These are phyloP conservation scores for Halictus ligatus DNA, from an alignment of 2,888 invertebrate genomes.

Conservation along the genomic window DNA sequence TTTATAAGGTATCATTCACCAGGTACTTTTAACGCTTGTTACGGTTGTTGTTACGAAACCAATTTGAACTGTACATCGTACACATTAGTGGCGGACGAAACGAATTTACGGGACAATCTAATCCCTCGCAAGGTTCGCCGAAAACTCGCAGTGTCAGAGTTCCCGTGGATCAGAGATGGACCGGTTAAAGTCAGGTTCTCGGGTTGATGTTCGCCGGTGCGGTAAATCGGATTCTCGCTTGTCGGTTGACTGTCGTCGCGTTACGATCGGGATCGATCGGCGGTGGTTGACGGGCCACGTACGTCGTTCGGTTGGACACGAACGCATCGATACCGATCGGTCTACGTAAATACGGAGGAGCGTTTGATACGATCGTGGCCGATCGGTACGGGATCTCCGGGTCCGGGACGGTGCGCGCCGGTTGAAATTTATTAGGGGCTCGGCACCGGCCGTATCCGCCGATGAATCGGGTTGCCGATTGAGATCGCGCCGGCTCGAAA, in stretches of 20 bases:
- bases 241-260: constrained; percentile 18
- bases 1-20: too few relatives aligned
- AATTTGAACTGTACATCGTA: too few relatives aligned
- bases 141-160: not conserved
- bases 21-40: too few relatives aligned
- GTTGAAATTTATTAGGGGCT: constrained; percentile 57
- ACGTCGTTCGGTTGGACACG: constrained; percentile 42
- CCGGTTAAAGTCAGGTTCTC: not conserved
- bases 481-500: constrained; percentile 39
- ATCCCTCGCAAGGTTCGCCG: too few relatives aligned
- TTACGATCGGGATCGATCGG: constrained; percentile 18
- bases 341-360: constrained; percentile 59
- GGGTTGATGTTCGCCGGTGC: not conserved
- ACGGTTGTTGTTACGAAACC: too few relatives aligned
- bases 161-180: not conserved
- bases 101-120: too few relatives aligned
- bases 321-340: constrained; percentile 43
- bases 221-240: constrained; percentile 32
- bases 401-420: constrained; percentile 24
- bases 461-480: constrained; percentile 58
- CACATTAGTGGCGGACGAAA: too few relatives aligned
- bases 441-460: constrained; percentile 7
- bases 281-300: constrained; percentile 20
- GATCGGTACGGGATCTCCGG: constrained; percentile 47
- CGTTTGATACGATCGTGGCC: constrained; percentile 25